Evolutionary conservation across 2,888 invertebrate species (phyloP), one percentile per base, ranked within the genome.

Genomic region (Liopterus haemorrhoidalis): DNA sequence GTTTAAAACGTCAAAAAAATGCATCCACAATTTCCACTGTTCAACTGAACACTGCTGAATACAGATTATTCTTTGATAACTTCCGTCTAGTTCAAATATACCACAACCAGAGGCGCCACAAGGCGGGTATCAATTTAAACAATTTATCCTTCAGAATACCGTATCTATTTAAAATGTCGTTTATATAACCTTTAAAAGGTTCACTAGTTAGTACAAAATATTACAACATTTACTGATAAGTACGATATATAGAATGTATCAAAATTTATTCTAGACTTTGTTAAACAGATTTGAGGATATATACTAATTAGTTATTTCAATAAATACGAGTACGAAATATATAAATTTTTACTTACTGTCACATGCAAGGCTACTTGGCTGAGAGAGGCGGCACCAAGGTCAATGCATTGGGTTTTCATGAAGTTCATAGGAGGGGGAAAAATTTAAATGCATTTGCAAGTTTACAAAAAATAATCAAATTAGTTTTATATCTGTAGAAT

Each of bases 181-280:
- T 57, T 57, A 57, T 51, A 55, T 57, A 57, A 57, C 55, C 57
- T 55, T 49, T 48, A 45, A 46, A 55, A 43, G 51, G 51, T 54
- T 52, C 53, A 53, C 33, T 49, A n/a, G n/a, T n/a, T n/a, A n/a
- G n/a, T n/a, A n/a, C n/a, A n/a, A n/a, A n/a, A n/a, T n/a, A n/a
- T n/a, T n/a, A n/a, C n/a, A n/a, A n/a, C n/a, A n/a, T n/a, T n/a
- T n/a, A n/a, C n/a, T n/a, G n/a, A n/a, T n/a, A n/a, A n/a, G n/a
- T n/a, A n/a, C n/a, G n/a, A n/a, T n/a, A n/a, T n/a, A n/a, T n/a
- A n/a, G n/a, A n/a, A n/a, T n/a, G n/a, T n/a, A n/a, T n/a, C n/a
- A n/a, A n/a, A n/a, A n/a, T n/a, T n/a, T n/a, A n/a, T n/a, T n/a
- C n/a, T n/a, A n/a, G n/a, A n/a, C n/a, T n/a, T n/a, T n/a, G n/a